Evolutionary conservation across 2,113 vertebrate genomes (phyloP).

Genomic region (Macaca nemestrina): DNA sequence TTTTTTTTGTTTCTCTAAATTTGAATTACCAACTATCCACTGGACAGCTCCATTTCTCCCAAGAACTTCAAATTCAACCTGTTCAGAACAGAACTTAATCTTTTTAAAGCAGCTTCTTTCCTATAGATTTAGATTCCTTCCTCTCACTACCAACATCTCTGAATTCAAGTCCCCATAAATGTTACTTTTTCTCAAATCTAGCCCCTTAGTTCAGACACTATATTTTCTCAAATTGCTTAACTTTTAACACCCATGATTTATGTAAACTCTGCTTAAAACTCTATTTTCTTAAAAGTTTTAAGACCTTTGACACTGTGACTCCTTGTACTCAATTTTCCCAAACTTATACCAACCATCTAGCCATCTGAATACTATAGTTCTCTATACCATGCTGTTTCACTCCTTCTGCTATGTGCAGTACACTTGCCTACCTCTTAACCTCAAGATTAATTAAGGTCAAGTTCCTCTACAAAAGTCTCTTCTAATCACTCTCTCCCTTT

Average conservation of each 20-base stretch:
- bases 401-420: not conserved
- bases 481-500: not conserved
- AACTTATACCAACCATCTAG: not conserved
- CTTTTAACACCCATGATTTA: not conserved
- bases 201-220: not conserved
- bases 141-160: not conserved
- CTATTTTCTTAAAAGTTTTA: not conserved
- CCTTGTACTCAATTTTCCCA: not conserved
- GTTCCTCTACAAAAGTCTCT: not conserved
- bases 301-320: not conserved
- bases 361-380: not conserved
- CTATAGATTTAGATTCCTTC: not conserved
- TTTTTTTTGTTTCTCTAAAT: not conserved
- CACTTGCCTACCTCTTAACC: not conserved
- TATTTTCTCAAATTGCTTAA: not conserved
- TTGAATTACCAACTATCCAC: not conserved
- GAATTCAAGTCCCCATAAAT: not conserved
- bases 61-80: not conserved
- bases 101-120: not conserved
- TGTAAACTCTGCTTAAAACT: not conserved
- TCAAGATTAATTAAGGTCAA: conserved; percentile 31
- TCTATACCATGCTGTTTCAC: not conserved
- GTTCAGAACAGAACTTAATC: not conserved
- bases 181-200: not conserved
- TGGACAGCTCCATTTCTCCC: not conserved